Percentiles rank a stretch among this genome's conserved stretches.
phyloP scores from a whole-genome alignment of 30 jellyfish, hydroid and myxozoan genomes.

The Clytia hemisphaerica region DNA sequence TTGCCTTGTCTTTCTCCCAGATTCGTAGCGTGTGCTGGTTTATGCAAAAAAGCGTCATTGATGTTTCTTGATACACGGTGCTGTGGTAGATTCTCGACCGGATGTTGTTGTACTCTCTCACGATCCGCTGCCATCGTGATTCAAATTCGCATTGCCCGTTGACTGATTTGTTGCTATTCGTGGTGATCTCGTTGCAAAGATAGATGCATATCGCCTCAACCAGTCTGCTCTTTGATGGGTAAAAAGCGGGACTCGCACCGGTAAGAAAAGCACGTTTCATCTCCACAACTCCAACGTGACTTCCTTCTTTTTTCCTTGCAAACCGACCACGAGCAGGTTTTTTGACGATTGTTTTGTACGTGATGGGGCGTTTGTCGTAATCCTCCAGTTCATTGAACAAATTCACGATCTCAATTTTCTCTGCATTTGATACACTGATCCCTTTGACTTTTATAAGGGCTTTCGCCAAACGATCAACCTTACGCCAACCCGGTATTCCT shows the following conservation, averaged over 20 bases:
- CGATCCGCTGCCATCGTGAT: constrained; percentile 9
- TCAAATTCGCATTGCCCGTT: no score
- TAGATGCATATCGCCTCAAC: constrained; percentile 8
- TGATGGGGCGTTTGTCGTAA: not conserved
- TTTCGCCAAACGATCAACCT: constrained; percentile 16
- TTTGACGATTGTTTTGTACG: not conserved
- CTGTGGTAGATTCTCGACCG: constrained; percentile 12
- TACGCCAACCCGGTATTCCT: constrained; percentile 27
- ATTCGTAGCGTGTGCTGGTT: constrained; percentile 4
- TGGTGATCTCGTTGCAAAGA: not conserved
- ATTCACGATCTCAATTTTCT: not conserved
- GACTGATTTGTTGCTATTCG: not conserved
- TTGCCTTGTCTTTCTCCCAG: constrained; percentile 17
- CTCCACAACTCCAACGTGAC: constrained; percentile 12
- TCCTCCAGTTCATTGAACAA: constrained; percentile 7
- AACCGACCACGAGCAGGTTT: constrained; percentile 1
- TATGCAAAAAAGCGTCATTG: constrained; percentile 10
- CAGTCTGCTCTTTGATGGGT: not conserved
- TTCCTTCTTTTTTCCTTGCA: constrained; percentile 2
- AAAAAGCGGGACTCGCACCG: constrained; percentile 5
- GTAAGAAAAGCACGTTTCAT: not conserved
- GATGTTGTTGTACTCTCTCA: constrained; percentile 7
- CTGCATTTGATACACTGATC: not conserved
- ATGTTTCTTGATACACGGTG: not conserved
- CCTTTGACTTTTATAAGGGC: not conserved